Evolutionary conservation across 30 jellyfish, hydroid and myxozoan species (phyloP), one percentile per base, ranked within the genome.

Genomic region (Sanderia malayensis): DNA sequence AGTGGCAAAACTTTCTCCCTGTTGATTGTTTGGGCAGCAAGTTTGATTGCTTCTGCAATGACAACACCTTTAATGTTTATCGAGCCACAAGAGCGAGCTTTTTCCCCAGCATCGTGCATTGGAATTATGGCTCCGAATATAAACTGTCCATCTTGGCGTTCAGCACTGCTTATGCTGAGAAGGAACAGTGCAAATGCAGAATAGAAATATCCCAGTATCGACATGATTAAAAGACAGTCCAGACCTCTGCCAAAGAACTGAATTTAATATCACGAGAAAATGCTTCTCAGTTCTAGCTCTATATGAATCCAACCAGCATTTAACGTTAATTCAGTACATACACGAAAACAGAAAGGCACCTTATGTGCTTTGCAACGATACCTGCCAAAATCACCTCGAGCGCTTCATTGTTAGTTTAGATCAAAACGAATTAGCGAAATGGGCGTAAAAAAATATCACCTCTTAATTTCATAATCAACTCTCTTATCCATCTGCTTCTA

Each of bases 41-140:
- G 67, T 17, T 68, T 68, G 22, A 81, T 64, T 22, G 93, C 93
- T 32, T 81, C 93, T 20, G 78, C 76, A 11, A 32, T 64, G 0
- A 80, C 93, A 0, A 59, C 73, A n/a, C 93, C 85, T 70, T 46
- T 62, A 22, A n/a, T 26, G 47, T 70, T 69, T 33, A 81, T 31
- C 37, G 10, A 59, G 8, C 85, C 93, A 41, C 93, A 81, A 2
- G 73, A 26, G 17, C 31, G 70, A 23, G 52, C 31, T 24, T 49
- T 53, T 57, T 79, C 0, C 20, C 65, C 74, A 57, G 93, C 71
- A 11, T 29, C 55, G 46, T 81, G 93, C 1, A 81, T 27, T 34
- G 85, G 80, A 7, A 81, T 15, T 33, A 81, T 71, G 8, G 93
- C 93, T 29, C 93, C 93, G 32, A 81, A 30, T 2, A 61, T 58